phyloP scores from a whole-genome alignment of 2,797 vertebrate genomes.

The Enteromius viviparus region DNA sequence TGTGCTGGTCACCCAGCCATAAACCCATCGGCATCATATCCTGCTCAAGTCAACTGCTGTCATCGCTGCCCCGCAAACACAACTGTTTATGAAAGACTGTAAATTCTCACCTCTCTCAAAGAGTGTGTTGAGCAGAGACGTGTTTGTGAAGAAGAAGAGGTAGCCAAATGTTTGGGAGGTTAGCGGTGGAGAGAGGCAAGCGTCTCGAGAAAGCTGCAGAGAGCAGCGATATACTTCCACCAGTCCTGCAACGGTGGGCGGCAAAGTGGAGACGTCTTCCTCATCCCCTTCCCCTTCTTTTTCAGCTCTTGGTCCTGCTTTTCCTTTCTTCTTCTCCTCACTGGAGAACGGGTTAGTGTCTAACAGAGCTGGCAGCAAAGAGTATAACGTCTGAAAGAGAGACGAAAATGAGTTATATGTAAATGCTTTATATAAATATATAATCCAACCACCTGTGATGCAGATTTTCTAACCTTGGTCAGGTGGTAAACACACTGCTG shows the following conservation, averaged over 20 bases:
- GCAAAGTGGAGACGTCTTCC: constrained; percentile 82
- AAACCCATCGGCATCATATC: constrained; percentile 5
- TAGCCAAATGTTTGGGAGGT: constrained; percentile 95
- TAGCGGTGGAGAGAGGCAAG: constrained; percentile 87
- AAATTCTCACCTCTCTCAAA: constrained; percentile 87
- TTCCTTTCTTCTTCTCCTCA: constrained; percentile 76
- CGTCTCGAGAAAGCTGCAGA: constrained; percentile 84
- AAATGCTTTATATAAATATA: not conserved
- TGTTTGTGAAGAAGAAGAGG: constrained; percentile 95
- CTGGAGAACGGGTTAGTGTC: constrained; percentile 91
- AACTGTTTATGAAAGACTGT: constrained; percentile 26
- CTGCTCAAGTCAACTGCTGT: constrained; percentile 16
- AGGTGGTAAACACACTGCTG: constrained; percentile 96
- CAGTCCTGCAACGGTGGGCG: constrained; percentile 83
- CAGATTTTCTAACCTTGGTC: constrained; percentile 82
- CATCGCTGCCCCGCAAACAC: not conserved
- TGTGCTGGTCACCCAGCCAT: not conserved
- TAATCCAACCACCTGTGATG: not conserved
- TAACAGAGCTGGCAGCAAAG: constrained; percentile 87
- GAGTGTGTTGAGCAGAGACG: constrained; percentile 90
- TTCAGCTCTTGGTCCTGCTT: constrained; percentile 64
- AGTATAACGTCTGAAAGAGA: constrained; percentile 84
- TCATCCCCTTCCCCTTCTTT: constrained; percentile 69
- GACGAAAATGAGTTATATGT: not conserved
- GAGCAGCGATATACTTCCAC: constrained; percentile 89